Evolutionary conservation across 64 coral and sea anemone species (phyloP).

Genomic region (Actinia equina): DNA sequence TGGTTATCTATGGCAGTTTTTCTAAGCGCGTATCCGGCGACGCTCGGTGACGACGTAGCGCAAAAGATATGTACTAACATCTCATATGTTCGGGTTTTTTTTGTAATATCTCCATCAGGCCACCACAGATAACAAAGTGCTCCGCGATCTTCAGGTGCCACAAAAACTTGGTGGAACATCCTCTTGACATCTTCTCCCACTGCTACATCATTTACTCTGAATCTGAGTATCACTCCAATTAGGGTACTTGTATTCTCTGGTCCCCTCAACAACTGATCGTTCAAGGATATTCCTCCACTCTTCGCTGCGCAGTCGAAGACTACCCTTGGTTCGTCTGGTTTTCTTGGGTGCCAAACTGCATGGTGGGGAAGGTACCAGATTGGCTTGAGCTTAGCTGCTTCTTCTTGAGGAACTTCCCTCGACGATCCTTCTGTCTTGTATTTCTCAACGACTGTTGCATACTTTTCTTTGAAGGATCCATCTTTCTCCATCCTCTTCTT

Average conservation of each 20-base stretch:
- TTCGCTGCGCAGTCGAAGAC: conserved; percentile 43
- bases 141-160: conserved; percentile 46
- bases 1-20: conserved; percentile 51
- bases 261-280: conserved; percentile 13
- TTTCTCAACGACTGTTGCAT: conserved; percentile 37
- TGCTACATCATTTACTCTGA: conserved; percentile 29
- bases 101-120: conserved; percentile 25
- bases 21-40: conserved; percentile 49
- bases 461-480: conserved; percentile 39
- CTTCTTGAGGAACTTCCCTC: conserved; percentile 34
- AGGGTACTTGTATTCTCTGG: conserved; percentile 50
- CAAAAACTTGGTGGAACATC: conserved; percentile 43
- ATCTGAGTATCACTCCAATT: conserved; percentile 44
- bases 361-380: conserved; percentile 56
- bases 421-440: conserved; percentile 62
- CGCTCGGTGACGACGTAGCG: conserved; percentile 47
- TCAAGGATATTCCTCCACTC: conserved; percentile 38
- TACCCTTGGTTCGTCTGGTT: conserved; percentile 46
- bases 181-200: conserved; percentile 39
- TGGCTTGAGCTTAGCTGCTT: conserved; percentile 30
- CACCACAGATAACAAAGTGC: conserved; percentile 45
- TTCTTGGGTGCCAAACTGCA: conserved; percentile 52
- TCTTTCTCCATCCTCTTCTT: conserved; percentile 53
- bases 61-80: conserved; percentile 60
- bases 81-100: conserved; percentile 21